These are phyloP conservation scores for Aptenodytes forsteri DNA, from an alignment of 2,113 vertebrate species.

Conservation along the genomic window DNA sequence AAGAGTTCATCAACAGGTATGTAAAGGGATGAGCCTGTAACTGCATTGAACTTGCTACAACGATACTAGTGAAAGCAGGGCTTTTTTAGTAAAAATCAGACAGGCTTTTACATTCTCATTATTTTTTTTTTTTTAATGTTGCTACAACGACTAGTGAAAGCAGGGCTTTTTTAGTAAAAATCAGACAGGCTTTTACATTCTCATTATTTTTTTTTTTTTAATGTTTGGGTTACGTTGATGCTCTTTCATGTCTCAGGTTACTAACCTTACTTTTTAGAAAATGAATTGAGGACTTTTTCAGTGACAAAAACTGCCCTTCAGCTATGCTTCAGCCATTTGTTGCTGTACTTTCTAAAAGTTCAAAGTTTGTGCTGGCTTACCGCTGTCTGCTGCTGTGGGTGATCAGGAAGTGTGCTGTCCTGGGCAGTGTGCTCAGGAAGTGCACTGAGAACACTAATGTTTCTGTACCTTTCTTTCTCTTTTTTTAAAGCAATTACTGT, in stretches of 20 bases:
- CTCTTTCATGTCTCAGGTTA: background rate
- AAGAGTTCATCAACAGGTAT: conserved; percentile 78
- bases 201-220: background rate
- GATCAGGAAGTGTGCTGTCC: background rate
- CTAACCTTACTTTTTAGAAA: background rate
- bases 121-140: background rate
- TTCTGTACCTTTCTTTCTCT: background rate
- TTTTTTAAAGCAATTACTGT: background rate
- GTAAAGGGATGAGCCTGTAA: background rate
- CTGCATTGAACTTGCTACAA: background rate
- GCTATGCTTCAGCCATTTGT: background rate
- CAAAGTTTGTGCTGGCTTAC: background rate
- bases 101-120: background rate
- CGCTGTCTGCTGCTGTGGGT: background rate
- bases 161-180: background rate
- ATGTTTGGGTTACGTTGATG: background rate
- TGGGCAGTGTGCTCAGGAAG: background rate
- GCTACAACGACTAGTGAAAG: background rate
- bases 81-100: background rate
- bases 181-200: background rate
- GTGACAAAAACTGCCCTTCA: background rate
- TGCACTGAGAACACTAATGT: background rate
- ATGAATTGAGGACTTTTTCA: background rate
- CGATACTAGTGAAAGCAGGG: background rate
- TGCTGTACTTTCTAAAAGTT: background rate